phyloP scores from a whole-genome alignment of 2,113 vertebrate species.

The Anguilla japonica region DNA sequence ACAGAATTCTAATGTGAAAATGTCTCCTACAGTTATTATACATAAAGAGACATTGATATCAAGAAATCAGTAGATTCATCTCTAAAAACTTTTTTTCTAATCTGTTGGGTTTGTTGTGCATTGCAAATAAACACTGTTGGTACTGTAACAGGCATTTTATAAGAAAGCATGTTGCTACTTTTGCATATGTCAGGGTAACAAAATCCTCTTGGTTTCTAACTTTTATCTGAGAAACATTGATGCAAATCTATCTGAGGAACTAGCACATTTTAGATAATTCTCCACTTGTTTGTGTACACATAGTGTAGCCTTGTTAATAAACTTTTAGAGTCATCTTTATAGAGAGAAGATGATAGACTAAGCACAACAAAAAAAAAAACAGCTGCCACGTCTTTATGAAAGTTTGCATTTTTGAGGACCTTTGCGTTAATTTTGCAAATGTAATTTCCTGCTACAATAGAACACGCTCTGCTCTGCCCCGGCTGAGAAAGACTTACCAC shows the following conservation, averaged over 20 bases:
- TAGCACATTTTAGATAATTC: neutral
- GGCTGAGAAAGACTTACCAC: neutral
- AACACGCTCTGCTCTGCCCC: neutral
- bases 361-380: neutral
- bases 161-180: neutral
- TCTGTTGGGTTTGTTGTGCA: too few species aligned
- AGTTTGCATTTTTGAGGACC: slow-evolving; percentile 20
- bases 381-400: slow-evolving; percentile 8
- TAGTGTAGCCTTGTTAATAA: neutral
- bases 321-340: slow-evolving; percentile 2
- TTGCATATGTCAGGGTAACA: neutral
- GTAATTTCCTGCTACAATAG: neutral
- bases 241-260: neutral
- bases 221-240: neutral
- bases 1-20: neutral
- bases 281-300: neutral
- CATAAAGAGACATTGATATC: neutral
- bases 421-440: slow-evolving; percentile 1
- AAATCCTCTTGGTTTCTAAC: neutral
- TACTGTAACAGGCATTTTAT: neutral
- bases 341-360: neutral
- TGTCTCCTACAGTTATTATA: too few species aligned
- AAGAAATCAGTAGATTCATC: too few species aligned
- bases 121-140: too few species aligned
- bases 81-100: neutral